Evolutionary conservation across 30 jellyfish, hydroid and myxozoan species (phyloP).

Genomic region (Catostylus mosaicus): DNA sequence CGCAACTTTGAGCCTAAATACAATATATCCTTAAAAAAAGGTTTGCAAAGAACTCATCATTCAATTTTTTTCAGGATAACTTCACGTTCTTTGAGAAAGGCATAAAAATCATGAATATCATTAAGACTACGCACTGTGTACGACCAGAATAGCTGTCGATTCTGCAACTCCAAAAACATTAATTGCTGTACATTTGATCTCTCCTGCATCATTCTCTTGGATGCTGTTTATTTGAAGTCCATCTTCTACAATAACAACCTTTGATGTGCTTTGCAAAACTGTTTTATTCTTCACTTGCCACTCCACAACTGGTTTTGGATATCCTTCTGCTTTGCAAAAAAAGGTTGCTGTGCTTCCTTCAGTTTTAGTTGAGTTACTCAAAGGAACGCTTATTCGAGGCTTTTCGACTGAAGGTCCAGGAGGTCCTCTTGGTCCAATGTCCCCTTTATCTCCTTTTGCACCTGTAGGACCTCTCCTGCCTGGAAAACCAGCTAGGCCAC

Average conservation of each 20-base stretch:
- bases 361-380: not conserved
- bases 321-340: constrained; percentile 28
- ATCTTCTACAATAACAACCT: not conserved
- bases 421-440: constrained; percentile 45
- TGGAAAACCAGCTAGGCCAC: too few species aligned
- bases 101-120: too few species aligned
- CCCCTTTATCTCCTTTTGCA: constrained; percentile 44
- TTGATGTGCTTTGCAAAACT: not conserved
- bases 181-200: constrained; percentile 7
- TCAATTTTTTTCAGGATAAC: too few species aligned
- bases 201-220: constrained; percentile 15
- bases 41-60: too few species aligned
- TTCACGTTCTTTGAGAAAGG: too few species aligned
- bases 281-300: not conserved
- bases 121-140: constrained; percentile 8
- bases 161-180: constrained; percentile 3
- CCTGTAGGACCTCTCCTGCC: too few species aligned
- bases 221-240: constrained; percentile 19
- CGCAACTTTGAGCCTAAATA: too few species aligned
- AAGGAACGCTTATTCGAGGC: constrained; percentile 5
- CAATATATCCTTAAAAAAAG: too few species aligned
- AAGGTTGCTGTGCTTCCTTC: constrained; percentile 35
- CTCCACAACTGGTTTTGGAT: constrained; percentile 27
- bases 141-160: constrained; percentile 19
- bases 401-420: constrained; percentile 36